Conservation (phyloP, 2,888 invertebrate species). For the Nephrotoma appendiculata region DNA sequence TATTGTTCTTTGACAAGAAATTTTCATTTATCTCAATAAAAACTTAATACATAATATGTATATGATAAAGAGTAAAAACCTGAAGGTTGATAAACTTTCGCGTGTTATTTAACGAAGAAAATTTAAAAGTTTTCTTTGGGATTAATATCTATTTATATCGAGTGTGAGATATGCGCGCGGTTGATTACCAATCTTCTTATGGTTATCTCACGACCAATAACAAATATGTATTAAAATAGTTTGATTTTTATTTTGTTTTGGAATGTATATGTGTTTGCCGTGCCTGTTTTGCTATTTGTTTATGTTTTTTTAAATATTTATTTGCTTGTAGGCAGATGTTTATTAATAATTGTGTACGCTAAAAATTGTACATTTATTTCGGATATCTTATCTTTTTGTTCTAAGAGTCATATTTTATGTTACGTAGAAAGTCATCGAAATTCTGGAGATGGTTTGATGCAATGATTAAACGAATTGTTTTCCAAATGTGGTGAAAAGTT, state of each 20-base stretch:
- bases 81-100: neutral
- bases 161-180: neutral
- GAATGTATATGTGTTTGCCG: neutral
- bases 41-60: neutral
- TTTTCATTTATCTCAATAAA: neutral
- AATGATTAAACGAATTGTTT: neutral
- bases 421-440: neutral
- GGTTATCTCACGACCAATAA: neutral
- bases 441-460: neutral
- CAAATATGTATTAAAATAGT: neutral
- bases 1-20: neutral
- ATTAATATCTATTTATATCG: neutral
- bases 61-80: neutral
- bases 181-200: neutral
- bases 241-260: neutral
- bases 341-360: neutral
- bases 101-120: neutral
- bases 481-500: neutral
- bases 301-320: neutral
- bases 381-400: neutral
- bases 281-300: neutral
- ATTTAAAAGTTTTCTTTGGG: neutral
- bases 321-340: neutral
- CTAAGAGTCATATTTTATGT: neutral
- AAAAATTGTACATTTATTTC: neutral